phyloP scores from a whole-genome alignment of 2,797 vertebrate species.

The Anas bernieri region DNA sequence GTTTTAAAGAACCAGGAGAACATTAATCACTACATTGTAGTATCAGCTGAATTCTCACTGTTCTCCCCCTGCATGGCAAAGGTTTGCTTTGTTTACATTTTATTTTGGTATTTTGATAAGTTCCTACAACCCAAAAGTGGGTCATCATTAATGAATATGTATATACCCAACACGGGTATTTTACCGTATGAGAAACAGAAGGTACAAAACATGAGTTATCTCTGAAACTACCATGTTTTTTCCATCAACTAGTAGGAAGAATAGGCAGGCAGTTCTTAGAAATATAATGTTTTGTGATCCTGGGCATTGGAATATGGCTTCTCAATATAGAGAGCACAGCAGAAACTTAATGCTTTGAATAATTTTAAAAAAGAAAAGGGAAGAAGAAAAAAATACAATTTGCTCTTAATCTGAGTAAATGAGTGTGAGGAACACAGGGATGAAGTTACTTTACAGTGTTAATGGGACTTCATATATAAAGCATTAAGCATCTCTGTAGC shows the following conservation, averaged over 20 bases:
- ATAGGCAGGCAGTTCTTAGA: not conserved
- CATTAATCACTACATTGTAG: not conserved
- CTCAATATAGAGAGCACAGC: not conserved
- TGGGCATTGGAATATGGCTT: not conserved
- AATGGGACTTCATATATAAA: not conserved
- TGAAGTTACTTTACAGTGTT: conserved; percentile 20
- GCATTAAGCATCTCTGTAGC: not conserved
- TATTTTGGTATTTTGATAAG: not conserved
- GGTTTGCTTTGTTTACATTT: conserved; percentile 9
- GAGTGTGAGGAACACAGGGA: not conserved
- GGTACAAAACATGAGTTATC: not conserved
- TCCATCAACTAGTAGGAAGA: not conserved
- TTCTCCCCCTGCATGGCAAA: not conserved
- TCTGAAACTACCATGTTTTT: not conserved
- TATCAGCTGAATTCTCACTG: not conserved
- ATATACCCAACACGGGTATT: not conserved
- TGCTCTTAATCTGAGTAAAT: not conserved
- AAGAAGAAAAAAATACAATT: not conserved
- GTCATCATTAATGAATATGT: not conserved
- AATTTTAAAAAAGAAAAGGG: not conserved
- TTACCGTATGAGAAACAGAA: not conserved
- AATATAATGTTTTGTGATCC: not conserved
- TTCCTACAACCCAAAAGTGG: not conserved
- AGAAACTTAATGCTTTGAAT: not conserved
- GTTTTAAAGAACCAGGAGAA: not conserved